Conservation (phyloP, 2,888 invertebrate genomes). For the Metalampra italica region DNA sequence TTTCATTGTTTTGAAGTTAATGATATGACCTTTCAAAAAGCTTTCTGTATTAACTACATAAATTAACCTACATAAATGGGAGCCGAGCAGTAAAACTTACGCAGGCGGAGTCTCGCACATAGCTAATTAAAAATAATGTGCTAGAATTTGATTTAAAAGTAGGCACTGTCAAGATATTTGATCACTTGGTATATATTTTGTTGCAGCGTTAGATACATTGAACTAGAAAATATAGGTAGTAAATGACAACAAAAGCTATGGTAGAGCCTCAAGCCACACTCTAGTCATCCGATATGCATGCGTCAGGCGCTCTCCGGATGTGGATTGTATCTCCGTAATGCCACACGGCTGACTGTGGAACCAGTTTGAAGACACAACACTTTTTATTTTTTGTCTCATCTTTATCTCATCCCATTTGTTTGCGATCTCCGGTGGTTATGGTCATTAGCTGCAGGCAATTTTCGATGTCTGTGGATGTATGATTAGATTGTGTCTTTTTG, state of each 20-base stretch:
- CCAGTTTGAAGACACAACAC: slow-evolving; percentile 40
- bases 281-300: slow-evolving; percentile 29
- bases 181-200: no score
- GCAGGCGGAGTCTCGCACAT: no score
- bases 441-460: slow-evolving; percentile 39
- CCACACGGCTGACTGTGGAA: slow-evolving; percentile 39
- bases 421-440: slow-evolving; percentile 41
- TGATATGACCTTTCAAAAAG: no score
- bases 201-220: no score
- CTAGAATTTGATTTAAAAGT: no score
- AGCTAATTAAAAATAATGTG: no score
- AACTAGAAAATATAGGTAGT: no score
- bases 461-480: slow-evolving; percentile 30
- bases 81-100: no score
- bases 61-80: no score
- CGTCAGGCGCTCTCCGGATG: slow-evolving; percentile 56
- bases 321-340: slow-evolving; percentile 45
- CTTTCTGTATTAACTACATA: no score
- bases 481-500: slow-evolving; percentile 30
- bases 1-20: no score
- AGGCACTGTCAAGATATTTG: no score
- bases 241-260: background rate
- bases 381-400: slow-evolving; percentile 47
- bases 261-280: background rate
- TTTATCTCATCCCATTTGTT: slow-evolving; percentile 51